Evolutionary conservation across 2,113 vertebrate species (phyloP), one percentile per base, ranked within the genome.

Genomic region (Danionella cerebrum): DNA sequence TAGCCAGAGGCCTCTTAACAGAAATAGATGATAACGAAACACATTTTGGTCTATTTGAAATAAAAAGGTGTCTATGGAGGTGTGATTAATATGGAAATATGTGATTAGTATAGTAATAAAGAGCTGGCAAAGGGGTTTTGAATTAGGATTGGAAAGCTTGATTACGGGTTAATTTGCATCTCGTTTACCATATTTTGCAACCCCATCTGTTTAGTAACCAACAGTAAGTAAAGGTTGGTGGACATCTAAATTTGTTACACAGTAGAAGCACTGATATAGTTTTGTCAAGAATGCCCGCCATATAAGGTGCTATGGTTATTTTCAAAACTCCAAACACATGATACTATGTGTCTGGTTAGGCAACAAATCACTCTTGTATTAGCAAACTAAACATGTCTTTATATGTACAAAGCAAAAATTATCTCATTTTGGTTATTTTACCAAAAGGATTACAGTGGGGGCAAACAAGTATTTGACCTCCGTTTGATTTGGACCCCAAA

Each of bases 11-110:
- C 66, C 42, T 36, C 58, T 9, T 21, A 76, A 83, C 81, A 79
- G 77, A 75, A 86, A 86, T 87, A 88, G 77, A 63, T 14, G 5
- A 11, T 35, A 69, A 41, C 31, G 33, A 16, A 1, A 11, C 33
- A 7, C 2, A 58, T n/a, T 62, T 58, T 14, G 33, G 24, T 13
- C 2, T 67, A 4, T 42, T 74, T 70, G 27, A 75, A 70, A 38
- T 5, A 0, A 11, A n/a, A n/a, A n/a, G n/a, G n/a, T n/a, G n/a
- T n/a, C n/a, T n/a, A n/a, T n/a, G n/a, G n/a, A n/a, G n/a, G n/a
- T n/a, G n/a, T n/a, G n/a, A n/a, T n/a, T n/a, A n/a, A n/a, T n/a
- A n/a, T n/a, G n/a, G n/a, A n/a, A n/a, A n/a, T n/a, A n/a, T n/a
- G n/a, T n/a, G n/a, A n/a, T n/a, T n/a, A n/a, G n/a, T n/a, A n/a